phyloP scores from a whole-genome alignment of 2,113 vertebrate genomes.

The Aix galericulata region DNA sequence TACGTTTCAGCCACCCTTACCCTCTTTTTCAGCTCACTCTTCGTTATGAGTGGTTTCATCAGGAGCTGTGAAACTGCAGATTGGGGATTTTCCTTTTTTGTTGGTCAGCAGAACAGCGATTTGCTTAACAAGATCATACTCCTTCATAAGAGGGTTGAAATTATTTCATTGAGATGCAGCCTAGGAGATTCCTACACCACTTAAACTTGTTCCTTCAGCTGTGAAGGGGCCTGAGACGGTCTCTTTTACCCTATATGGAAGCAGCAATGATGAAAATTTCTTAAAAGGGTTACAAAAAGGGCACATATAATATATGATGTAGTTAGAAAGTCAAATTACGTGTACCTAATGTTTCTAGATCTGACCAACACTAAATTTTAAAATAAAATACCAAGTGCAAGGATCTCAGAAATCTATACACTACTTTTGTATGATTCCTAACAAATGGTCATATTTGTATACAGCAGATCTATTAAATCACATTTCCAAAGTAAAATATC shows the following conservation, averaged over 20 bases:
- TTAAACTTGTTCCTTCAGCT: background rate
- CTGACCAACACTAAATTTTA: background rate
- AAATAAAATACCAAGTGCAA: background rate
- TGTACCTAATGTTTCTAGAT: background rate
- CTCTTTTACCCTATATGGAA: background rate
- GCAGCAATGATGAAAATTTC: background rate
- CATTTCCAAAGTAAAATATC: background rate
- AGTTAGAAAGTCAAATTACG: background rate
- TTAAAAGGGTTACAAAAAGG: background rate
- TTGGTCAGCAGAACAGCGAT: background rate
- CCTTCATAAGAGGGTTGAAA: background rate
- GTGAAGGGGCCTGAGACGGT: background rate
- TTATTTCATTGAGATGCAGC: background rate
- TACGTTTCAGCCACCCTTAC: background rate
- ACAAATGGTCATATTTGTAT: background rate
- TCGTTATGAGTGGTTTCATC: background rate
- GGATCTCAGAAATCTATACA: background rate
- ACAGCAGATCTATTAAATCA: background rate
- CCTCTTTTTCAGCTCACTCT: background rate
- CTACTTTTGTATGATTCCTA: background rate
- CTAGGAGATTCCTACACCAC: background rate
- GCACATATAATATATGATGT: background rate
- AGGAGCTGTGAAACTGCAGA: background rate
- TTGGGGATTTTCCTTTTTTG: background rate
- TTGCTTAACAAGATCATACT: background rate